A percentile compares a stretch with the other conserved stretches of the same genome.
These are phyloP conservation scores for Brachyalestes nurse DNA, from an alignment of 2,797 vertebrate species.

Conservation along the genomic window DNA sequence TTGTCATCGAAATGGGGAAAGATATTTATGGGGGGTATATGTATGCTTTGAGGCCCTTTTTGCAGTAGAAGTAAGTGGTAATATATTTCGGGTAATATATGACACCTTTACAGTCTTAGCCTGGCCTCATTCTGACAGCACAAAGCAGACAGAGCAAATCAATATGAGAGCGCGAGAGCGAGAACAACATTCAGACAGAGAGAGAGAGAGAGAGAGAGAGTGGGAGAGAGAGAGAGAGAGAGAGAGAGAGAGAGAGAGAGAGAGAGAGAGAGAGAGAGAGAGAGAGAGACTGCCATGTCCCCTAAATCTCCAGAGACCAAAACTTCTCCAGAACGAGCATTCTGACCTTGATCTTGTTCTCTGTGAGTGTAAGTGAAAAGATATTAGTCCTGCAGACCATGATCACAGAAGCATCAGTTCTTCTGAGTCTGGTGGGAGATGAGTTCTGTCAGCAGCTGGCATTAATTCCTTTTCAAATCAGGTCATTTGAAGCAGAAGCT, in stretches of 20 bases:
- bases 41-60: neutral
- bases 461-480: conserved; percentile 10
- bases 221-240: neutral
- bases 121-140: conserved; percentile 22
- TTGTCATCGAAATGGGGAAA: neutral
- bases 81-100: conserved; percentile 6
- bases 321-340: conserved; percentile 42
- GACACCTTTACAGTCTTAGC: conserved; percentile 1
- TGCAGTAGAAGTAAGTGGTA: conserved; percentile 4
- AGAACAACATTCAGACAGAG: no score
- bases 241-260: conserved; percentile 5
- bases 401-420: conserved; percentile 3
- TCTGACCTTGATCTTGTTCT: conserved; percentile 61
- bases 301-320: neutral
- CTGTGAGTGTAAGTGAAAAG: neutral
- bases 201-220: no score
- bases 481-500: neutral
- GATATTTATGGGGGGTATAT: no score
- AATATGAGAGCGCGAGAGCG: neutral
- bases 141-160: neutral
- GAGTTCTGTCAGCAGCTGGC: neutral
- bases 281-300: neutral
- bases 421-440: neutral
- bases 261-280: neutral
- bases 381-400: neutral